Percentiles rank a stretch among this genome's conserved stretches.
These are phyloP conservation scores for Copsychus sechellarum DNA, from an alignment of 2,113 vertebrate species.

Conservation along the genomic window DNA sequence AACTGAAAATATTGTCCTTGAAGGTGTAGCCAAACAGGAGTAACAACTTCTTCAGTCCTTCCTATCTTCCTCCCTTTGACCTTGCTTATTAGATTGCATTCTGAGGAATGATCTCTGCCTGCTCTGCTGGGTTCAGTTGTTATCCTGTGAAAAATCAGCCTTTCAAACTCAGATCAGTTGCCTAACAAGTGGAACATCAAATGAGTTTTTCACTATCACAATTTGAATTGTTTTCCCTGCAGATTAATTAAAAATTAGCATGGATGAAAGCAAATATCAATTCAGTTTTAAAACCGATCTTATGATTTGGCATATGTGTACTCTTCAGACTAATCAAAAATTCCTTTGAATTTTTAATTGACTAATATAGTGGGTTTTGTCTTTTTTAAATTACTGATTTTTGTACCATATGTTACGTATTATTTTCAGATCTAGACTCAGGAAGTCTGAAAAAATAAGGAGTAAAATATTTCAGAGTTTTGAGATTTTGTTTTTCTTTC, in stretches of 20 bases:
- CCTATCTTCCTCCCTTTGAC: not conserved
- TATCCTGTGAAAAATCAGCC: not conserved
- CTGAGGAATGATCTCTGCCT: not conserved
- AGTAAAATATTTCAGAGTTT: not conserved
- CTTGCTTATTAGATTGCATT: not conserved
- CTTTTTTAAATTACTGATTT: not conserved
- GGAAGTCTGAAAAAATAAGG: not conserved
- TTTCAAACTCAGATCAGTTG: not conserved
- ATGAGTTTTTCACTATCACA: not conserved
- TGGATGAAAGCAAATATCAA: fast-evolving
- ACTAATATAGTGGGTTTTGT: not conserved
- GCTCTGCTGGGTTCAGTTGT: not conserved
- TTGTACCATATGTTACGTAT: not conserved
- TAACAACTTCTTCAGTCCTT: not conserved
- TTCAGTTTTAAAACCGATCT: not conserved
- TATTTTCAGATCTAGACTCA: not conserved
- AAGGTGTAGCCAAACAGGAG: not conserved
- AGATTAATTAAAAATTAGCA: not conserved
- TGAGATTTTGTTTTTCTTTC: not conserved
- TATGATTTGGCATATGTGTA: not conserved
- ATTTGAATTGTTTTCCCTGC: not conserved
- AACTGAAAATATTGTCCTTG: not conserved
- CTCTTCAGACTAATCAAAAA: not conserved
- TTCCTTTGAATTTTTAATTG: not conserved
- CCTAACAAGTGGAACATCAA: not conserved